These are phyloP conservation scores for Teinopalpus imperialis DNA, from an alignment of 2,888 invertebrate species.

Conservation along the genomic window DNA sequence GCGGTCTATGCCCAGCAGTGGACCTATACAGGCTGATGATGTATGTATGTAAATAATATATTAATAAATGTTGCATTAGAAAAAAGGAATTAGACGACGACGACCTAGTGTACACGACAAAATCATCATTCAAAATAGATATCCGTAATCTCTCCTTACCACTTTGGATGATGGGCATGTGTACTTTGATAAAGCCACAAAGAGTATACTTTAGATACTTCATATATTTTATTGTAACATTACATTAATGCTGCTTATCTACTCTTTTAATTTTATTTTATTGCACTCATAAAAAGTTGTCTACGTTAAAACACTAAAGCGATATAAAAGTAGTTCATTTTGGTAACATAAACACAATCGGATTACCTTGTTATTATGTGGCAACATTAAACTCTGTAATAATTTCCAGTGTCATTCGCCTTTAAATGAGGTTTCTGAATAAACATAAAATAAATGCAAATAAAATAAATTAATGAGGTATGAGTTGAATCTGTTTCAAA, in stretches of 20 bases:
- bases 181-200: no score
- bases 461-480: no score
- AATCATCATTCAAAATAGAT: no score
- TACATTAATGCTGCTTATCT: constrained; percentile 43
- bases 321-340: constrained; percentile 50
- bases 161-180: no score
- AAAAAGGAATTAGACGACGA: no score
- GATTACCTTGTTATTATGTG: constrained; percentile 55
- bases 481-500: no score
- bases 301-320: constrained; percentile 42
- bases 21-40: no score
- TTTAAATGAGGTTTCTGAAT: not conserved
- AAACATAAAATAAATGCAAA: constrained; percentile 1
- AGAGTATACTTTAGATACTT: not conserved
- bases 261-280: constrained; percentile 49
- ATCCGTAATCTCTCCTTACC: no score
- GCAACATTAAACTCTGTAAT: constrained; percentile 41
- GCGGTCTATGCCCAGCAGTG: no score
- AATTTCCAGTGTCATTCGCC: constrained; percentile 54
- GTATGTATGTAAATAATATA: no score
- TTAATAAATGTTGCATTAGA: no score
- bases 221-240: constrained; percentile 31
- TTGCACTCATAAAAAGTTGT: constrained; percentile 41
- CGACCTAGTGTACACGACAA: no score
- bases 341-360: constrained; percentile 47